Evolutionary conservation across 2,113 vertebrate species (phyloP).

Genomic region (Lichenostomus cassidix): DNA sequence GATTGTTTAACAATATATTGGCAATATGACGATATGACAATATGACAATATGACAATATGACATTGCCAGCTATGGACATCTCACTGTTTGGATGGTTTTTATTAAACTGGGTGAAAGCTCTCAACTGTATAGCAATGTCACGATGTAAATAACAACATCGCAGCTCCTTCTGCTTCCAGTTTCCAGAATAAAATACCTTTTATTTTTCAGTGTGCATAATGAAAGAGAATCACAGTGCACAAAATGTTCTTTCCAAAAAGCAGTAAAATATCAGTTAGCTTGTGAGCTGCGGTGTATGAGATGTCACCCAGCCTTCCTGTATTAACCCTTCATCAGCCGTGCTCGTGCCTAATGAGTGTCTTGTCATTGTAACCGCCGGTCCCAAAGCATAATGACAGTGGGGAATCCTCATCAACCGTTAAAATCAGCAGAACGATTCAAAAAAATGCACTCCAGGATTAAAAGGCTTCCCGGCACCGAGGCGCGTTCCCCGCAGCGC

Average conservation of each 20-base stretch:
- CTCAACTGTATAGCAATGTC: background rate
- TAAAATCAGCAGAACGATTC: background rate
- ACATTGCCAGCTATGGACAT: background rate
- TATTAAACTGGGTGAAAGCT: background rate
- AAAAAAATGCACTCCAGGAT: accelerated
- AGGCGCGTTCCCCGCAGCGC: accelerated
- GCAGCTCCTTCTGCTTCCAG: background rate
- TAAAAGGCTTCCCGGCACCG: too few species aligned
- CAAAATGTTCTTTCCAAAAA: background rate
- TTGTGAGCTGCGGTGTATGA: background rate
- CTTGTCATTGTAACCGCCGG: accelerated
- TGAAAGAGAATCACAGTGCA: background rate
- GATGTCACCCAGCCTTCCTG: background rate
- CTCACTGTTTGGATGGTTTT: background rate
- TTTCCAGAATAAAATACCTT: background rate
- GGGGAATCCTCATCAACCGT: background rate
- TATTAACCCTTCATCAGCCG: background rate
- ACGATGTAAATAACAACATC: background rate
- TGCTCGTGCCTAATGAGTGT: accelerated
- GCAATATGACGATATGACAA: too few species aligned
- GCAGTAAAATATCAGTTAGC: background rate
- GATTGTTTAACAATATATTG: background rate
- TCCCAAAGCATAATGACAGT: accelerated
- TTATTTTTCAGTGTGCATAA: background rate
- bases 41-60: too few species aligned